These are phyloP conservation scores for Masnerella sp. DNA, from an alignment of 2,888 invertebrate genomes.

Conservation along the genomic window DNA sequence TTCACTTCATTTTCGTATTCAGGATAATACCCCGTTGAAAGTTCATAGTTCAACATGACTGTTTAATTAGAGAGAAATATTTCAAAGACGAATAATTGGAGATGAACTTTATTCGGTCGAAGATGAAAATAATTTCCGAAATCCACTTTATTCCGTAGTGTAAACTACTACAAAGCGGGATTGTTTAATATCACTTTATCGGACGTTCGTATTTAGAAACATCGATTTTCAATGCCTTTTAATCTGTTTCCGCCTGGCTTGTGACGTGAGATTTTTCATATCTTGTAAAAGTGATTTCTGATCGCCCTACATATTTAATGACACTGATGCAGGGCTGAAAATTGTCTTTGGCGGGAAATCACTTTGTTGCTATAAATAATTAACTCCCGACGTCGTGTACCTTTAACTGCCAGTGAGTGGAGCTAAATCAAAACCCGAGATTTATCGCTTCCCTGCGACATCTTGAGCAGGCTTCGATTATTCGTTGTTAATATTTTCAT, in stretches of 20 bases:
- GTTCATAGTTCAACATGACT: too few species aligned
- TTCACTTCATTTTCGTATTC: too few species aligned
- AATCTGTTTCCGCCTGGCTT: background rate
- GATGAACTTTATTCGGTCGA: background rate
- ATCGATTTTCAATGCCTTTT: conserved; percentile 3
- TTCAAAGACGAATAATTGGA: too few species aligned
- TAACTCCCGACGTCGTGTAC: background rate
- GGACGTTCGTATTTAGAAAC: conserved; percentile 12
- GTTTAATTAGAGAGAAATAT: too few species aligned
- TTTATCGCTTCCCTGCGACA: background rate
- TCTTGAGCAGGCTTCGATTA: background rate
- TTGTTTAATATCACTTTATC: background rate
- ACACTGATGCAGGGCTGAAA: conserved; percentile 5
- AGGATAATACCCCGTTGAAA: too few species aligned
- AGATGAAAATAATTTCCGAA: too few species aligned
- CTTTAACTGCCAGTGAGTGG: background rate
- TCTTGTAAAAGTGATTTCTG: conserved; percentile 20
- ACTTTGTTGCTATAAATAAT: conserved; percentile 19
- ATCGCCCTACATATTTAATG: conserved; percentile 22
- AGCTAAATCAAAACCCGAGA: background rate
- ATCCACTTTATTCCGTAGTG: too few species aligned
- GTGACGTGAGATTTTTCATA: background rate
- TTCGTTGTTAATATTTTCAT: too few species aligned
- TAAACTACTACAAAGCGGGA: background rate
- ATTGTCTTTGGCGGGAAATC: conserved; percentile 9